These are phyloP conservation scores for Cheilosia impressa DNA, from an alignment of 2,888 invertebrate genomes.

Conservation along the genomic window DNA sequence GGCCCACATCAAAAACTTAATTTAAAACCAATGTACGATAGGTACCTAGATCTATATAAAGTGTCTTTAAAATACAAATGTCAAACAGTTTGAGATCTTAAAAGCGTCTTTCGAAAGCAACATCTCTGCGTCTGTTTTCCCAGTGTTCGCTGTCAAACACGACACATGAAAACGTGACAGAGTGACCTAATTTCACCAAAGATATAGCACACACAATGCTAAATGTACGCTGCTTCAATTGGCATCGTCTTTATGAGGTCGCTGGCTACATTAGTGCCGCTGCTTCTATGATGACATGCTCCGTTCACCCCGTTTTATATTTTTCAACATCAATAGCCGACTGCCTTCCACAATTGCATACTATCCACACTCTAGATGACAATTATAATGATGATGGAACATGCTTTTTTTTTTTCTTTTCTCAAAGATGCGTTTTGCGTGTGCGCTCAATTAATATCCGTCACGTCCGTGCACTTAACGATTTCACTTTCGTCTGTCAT, in stretches of 20 bases:
- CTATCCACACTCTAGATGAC: conserved; percentile 23
- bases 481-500: conserved; percentile 33
- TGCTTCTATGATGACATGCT: conserved; percentile 27
- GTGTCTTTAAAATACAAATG: neutral
- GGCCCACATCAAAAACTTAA: neutral
- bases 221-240: conserved; percentile 33
- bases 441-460: conserved; percentile 64
- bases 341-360: neutral
- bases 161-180: conserved; percentile 39
- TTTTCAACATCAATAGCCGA: neutral
- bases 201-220: conserved; percentile 1
- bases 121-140: neutral
- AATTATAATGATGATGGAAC: conserved; percentile 46
- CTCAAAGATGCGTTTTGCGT: conserved; percentile 48
- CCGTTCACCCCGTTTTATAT: conserved; percentile 22
- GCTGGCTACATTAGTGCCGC: conserved; percentile 23
- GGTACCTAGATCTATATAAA: neutral
- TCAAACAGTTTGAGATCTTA: conserved; percentile 15
- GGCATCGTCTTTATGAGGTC: conserved; percentile 45
- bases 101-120: conserved; percentile 1
- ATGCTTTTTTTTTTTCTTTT: neutral
- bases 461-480: conserved; percentile 55
- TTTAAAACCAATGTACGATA: too few relatives aligned
- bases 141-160: neutral
- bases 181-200: conserved; percentile 42